Evolutionary conservation across 2,113 vertebrate species (phyloP).

Genomic region (Crotophaga sulcirostris): DNA sequence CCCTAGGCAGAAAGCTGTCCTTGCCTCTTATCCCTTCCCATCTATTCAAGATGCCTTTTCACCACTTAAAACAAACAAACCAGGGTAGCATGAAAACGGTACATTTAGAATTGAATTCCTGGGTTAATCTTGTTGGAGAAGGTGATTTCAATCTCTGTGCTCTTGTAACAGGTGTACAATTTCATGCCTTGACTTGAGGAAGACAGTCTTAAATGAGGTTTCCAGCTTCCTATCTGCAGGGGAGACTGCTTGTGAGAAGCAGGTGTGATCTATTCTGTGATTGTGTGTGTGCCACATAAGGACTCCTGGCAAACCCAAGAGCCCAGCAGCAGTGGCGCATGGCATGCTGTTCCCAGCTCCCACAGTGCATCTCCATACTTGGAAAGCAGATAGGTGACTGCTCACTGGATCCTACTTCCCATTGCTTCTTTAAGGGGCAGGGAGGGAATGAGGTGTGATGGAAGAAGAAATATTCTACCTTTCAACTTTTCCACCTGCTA

Average conservation of each 20-base stretch:
- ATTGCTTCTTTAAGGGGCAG: neutral
- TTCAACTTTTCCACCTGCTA: neutral
- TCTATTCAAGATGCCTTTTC: neutral
- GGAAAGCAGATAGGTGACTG: neutral
- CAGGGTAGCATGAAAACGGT: neutral
- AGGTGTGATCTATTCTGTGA: neutral
- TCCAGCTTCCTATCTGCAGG: neutral
- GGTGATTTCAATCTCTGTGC: neutral
- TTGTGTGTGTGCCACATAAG: accelerated
- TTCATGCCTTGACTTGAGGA: neutral
- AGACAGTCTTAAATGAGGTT: neutral
- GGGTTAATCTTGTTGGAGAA: neutral
- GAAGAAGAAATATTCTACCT: neutral
- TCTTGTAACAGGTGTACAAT: neutral
- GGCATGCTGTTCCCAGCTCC: neutral
- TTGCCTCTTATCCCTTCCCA: neutral
- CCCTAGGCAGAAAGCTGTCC: neutral
- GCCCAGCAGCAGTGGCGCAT: accelerated
- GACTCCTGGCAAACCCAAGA: neutral
- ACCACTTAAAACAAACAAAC: neutral
- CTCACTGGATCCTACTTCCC: neutral
- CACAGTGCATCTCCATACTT: accelerated
- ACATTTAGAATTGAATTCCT: neutral
- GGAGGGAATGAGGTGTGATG: neutral
- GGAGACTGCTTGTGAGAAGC: neutral